Conservation (phyloP, 2,113 vertebrate species). For the Anoplopoma fimbria region DNA sequence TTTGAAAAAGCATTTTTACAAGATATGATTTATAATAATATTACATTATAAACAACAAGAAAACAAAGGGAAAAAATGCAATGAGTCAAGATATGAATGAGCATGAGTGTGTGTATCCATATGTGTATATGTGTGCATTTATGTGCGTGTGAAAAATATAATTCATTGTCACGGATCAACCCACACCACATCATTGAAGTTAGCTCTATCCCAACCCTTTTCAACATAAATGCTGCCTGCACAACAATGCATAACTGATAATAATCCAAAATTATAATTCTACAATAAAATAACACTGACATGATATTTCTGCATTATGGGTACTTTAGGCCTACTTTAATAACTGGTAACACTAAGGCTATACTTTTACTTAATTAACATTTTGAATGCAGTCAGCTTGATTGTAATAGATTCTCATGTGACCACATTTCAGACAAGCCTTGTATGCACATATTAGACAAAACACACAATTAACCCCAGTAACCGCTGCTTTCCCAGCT, state of each 20-base stretch:
- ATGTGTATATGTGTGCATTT: not conserved
- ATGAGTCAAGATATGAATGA: too few relatives aligned
- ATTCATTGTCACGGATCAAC: not conserved
- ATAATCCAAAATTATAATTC: not conserved
- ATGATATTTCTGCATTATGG: not conserved
- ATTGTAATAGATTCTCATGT: not conserved
- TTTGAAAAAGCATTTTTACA: too few relatives aligned
- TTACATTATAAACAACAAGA: too few relatives aligned
- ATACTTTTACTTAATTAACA: not conserved
- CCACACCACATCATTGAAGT: not conserved
- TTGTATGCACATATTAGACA: not conserved
- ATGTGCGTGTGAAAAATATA: not conserved
- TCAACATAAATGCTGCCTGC: not conserved
- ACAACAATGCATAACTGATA: not conserved
- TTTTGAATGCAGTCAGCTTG: not conserved
- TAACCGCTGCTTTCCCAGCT: not conserved
- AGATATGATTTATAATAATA: too few relatives aligned
- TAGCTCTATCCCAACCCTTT: not conserved
- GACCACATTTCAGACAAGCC: not conserved
- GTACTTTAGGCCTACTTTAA: not conserved
- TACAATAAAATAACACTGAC: not conserved
- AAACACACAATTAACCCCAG: not conserved
- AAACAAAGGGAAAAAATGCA: too few relatives aligned
- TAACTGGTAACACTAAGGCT: not conserved
- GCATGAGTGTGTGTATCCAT: too few relatives aligned